Evolutionary conservation across 2,113 vertebrate genomes (phyloP).

Genomic region (Mormoops blainvillei): DNA sequence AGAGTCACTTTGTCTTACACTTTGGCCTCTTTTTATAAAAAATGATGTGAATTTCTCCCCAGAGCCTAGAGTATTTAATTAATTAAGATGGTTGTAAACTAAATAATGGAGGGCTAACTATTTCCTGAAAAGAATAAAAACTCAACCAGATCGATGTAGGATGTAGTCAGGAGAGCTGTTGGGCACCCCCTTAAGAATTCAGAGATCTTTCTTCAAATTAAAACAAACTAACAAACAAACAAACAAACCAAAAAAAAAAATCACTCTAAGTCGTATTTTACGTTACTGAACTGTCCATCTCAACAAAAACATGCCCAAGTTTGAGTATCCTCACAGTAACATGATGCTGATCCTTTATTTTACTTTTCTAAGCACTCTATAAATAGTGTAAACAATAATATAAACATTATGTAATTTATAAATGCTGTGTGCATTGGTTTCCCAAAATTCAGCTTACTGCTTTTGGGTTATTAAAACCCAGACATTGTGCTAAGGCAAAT

Average conservation of each 20-base stretch:
- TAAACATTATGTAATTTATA: background rate
- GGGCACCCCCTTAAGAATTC: rapidly evolving
- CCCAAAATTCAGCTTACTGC: background rate
- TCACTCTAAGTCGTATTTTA: background rate
- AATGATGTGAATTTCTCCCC: conserved; percentile 45
- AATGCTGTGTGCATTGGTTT: background rate
- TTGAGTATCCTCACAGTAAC: too few relatives aligned
- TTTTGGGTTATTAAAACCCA: background rate
- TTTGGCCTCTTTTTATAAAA: conserved; percentile 51
- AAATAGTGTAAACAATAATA: background rate
- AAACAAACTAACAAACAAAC: background rate
- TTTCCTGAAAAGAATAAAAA: background rate
- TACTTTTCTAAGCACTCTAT: background rate
- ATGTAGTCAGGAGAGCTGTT: background rate
- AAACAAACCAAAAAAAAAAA: background rate
- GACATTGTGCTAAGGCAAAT: background rate
- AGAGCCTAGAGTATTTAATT: conserved; percentile 51
- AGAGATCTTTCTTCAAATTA: background rate
- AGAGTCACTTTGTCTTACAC: conserved; percentile 36
- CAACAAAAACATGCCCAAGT: rapidly evolving
- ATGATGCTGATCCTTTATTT: background rate
- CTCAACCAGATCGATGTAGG: conserved; percentile 16
- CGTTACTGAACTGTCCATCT: background rate
- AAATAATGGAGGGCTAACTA: background rate
- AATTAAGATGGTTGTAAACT: conserved; percentile 46